Conservation (phyloP, 1,140 invertebrate genomes). For the Camponotus vicinus region DNA sequence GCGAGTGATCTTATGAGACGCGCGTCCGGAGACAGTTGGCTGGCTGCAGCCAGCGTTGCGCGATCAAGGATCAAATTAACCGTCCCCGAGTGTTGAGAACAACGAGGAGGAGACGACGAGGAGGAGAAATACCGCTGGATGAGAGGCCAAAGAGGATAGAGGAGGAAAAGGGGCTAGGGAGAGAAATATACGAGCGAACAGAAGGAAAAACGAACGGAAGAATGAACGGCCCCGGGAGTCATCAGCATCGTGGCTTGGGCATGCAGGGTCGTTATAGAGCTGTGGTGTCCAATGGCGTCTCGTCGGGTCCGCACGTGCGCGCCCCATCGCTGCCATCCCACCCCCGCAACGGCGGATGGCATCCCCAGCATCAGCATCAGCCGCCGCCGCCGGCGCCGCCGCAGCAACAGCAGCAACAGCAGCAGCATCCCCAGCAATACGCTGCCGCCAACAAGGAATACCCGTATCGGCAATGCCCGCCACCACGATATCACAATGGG, state of each 20-base stretch:
- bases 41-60: slow-evolving; percentile 6
- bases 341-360: slow-evolving; percentile 77
- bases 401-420: slow-evolving; percentile 75
- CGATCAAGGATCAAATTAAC: slow-evolving; percentile 25
- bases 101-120: slow-evolving; percentile 4
- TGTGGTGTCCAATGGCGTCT: slow-evolving; percentile 73
- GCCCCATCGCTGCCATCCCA: slow-evolving; percentile 68
- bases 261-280: slow-evolving; percentile 82
- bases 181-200: slow-evolving; percentile 57
- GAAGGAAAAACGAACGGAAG: slow-evolving; percentile 57
- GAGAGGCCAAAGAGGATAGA: slow-evolving; percentile 29
- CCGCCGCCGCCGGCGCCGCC: slow-evolving; percentile 75
- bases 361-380: slow-evolving; percentile 78
- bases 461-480: slow-evolving; percentile 83
- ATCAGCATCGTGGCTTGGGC: slow-evolving; percentile 82
- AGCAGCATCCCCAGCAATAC: slow-evolving; percentile 76
- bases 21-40: slow-evolving; percentile 10
- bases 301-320: slow-evolving; percentile 74
- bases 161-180: slow-evolving; percentile 38
- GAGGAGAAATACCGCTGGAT: slow-evolving; percentile 18
- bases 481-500: slow-evolving; percentile 83
- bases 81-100: slow-evolving; percentile 1
- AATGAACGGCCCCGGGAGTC: slow-evolving; percentile 82
- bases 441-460: slow-evolving; percentile 79
- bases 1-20: slow-evolving; percentile 24